Evolutionary conservation across 2,888 invertebrate genomes (phyloP).

Genomic region (Palloptera scutellata): DNA sequence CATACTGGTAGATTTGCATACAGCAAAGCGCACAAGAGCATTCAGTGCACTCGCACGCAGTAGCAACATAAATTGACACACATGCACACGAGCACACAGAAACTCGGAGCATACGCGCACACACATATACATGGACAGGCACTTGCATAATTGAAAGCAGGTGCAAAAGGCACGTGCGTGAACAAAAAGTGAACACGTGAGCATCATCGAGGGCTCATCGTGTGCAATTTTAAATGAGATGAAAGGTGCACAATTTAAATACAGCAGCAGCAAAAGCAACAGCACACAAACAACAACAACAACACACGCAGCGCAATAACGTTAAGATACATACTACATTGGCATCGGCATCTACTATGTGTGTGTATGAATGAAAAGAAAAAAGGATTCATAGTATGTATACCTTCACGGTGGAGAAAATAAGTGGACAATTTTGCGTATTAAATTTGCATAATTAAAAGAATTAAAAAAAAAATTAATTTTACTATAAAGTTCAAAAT

Average conservation of each 20-base stretch:
- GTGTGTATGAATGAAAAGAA: no score
- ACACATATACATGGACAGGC: neutral
- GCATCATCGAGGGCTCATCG: neutral
- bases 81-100: neutral
- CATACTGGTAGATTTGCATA: neutral
- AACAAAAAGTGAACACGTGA: constrained; percentile 14
- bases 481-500: no score
- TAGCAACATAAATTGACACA: constrained; percentile 1
- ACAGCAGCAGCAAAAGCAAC: constrained; percentile 27
- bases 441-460: no score
- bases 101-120: constrained; percentile 12
- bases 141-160: constrained; percentile 27
- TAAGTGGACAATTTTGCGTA: no score
- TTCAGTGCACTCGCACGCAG: constrained; percentile 35
- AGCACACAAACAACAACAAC: constrained; percentile 11
- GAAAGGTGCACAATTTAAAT: constrained; percentile 20
- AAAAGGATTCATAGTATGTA: no score
- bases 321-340: no score
- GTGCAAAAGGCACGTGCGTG: constrained; percentile 42
- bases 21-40: neutral
- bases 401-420: no score
- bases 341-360: no score
- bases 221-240: constrained; percentile 10
- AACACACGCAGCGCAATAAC: no score
- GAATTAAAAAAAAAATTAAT: no score